Base-by-base conservation (phyloP, 30 jellyfish, hydroid and myxozoan genomes). In the Morbakka virulenta region DNA sequence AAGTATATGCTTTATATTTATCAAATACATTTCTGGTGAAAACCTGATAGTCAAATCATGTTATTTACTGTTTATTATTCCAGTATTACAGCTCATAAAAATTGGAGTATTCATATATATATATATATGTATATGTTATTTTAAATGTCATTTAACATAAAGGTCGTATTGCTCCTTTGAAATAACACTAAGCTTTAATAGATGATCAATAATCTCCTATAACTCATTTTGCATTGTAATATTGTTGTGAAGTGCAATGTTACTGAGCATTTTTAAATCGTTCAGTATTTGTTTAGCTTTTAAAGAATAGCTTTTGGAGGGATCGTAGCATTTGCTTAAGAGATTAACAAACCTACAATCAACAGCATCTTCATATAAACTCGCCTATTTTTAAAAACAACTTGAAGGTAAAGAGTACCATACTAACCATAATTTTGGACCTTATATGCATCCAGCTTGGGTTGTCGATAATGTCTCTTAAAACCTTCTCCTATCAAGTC, bases 231-330 rank as follows among this genome's bases (percentile, higher is more conserved):
- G 79, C 26, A 1, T 26, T 21, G 12, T 30, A 31, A 32, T 67
- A 32, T 67, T 67, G 79, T 31, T 28, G 35, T 67, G 32, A 26
- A 62, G 64, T 28, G 79, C 79, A 32, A 20, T 67, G 32, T 21
- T 67, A 33, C 69, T 31, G 35, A 67, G 79, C 79, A 67, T 67
- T 11, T 70, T 70, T 36, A 70, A 33, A 70, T 70, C 82, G 75
- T 70, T 35, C 50, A 70, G 50, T 70, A 70, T 70, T 70, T 35
- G 82, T 41, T 36, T 70, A 33, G 82, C 82, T 50, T 70, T 70
- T 4, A 48, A 9, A 9, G 41, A 70, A 70, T 70, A 36, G 27
- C 75, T 36, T 28, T 30, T 50, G 50, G 50, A 25, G 1, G 84
- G 84, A 72, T 72, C 52, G 32, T 49, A 72, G 57, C 74, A 73